Evolutionary conservation across 2,113 vertebrate species (phyloP).

Genomic region (Pelodiscus sinensis): DNA sequence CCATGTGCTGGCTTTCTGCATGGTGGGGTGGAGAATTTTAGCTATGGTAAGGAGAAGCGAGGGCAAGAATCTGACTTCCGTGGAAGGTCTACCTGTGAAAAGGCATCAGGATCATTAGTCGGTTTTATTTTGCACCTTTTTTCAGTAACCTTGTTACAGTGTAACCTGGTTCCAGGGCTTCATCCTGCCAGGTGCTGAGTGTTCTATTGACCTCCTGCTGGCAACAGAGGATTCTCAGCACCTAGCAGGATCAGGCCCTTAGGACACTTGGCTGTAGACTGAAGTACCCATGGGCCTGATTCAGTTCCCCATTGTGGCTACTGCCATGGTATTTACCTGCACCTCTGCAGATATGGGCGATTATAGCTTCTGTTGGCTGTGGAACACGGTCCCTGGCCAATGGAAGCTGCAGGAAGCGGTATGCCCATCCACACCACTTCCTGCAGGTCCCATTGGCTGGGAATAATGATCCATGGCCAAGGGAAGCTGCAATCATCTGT

Average conservation of each 20-base stretch:
- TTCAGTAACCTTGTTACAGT: background rate
- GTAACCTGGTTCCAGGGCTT: background rate
- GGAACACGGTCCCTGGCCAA: too few relatives aligned
- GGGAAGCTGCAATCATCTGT: too few relatives aligned
- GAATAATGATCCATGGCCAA: too few relatives aligned
- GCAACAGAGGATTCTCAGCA: accelerated
- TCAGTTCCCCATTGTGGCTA: too few relatives aligned
- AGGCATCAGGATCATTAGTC: background rate
- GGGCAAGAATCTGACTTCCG: background rate
- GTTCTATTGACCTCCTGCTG: background rate
- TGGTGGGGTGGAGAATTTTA: background rate
- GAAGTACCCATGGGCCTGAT: too few relatives aligned
- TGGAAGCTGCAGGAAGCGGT: too few relatives aligned
- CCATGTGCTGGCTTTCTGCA: background rate
- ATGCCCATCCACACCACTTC: too few relatives aligned
- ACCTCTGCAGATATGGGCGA: too few relatives aligned
- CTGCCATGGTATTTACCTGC: too few relatives aligned
- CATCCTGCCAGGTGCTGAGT: background rate
- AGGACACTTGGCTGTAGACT: too few relatives aligned
- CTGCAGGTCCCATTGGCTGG: too few relatives aligned
- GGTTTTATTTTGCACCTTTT: background rate
- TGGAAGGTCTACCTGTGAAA: background rate
- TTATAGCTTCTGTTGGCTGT: too few relatives aligned
- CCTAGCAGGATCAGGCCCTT: background rate
- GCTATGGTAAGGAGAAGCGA: background rate